phyloP scores from a whole-genome alignment of 1,140 invertebrate species.

The Nomia melanderi region DNA sequence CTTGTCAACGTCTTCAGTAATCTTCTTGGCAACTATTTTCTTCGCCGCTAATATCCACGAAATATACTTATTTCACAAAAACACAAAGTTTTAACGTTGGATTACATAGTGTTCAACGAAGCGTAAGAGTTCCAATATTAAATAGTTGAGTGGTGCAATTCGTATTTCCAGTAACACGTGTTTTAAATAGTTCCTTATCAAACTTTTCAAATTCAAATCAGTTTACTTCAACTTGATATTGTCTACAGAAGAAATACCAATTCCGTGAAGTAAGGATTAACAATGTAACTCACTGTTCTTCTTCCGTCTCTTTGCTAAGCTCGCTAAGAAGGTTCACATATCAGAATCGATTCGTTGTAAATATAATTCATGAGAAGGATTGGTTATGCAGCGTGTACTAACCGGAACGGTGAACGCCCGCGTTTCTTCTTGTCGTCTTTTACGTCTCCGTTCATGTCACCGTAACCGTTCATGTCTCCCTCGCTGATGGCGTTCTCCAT shows the following conservation, averaged over 20 bases:
- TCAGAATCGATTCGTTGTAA: conserved; percentile 21
- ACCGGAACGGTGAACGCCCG: conserved; percentile 94
- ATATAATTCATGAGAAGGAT: not conserved
- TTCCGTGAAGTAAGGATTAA: not conserved
- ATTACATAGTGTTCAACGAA: too few relatives aligned
- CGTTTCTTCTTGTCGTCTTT: conserved; percentile 92
- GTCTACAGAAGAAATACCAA: too few relatives aligned
- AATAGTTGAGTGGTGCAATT: too few relatives aligned
- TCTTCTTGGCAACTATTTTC: too few relatives aligned
- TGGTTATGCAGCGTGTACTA: conserved; percentile 62
- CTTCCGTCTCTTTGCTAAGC: conserved; percentile 77
- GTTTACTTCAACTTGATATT: too few relatives aligned
- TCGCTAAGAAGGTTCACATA: conserved; percentile 67
- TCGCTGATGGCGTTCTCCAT: conserved; percentile 89
- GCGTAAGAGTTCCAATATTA: too few relatives aligned
- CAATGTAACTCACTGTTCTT: conserved; percentile 70
- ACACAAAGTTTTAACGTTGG: too few relatives aligned
- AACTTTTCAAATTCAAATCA: not conserved
- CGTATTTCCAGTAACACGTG: too few relatives aligned
- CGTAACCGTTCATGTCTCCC: conserved; percentile 86
- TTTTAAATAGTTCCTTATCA: too few relatives aligned
- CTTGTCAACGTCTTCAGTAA: too few relatives aligned
- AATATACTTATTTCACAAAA: too few relatives aligned
- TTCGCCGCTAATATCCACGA: too few relatives aligned
- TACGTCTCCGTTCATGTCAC: conserved; percentile 81